Conservation (phyloP, 2,113 vertebrate genomes). For the Xiphophorus maculatus region DNA sequence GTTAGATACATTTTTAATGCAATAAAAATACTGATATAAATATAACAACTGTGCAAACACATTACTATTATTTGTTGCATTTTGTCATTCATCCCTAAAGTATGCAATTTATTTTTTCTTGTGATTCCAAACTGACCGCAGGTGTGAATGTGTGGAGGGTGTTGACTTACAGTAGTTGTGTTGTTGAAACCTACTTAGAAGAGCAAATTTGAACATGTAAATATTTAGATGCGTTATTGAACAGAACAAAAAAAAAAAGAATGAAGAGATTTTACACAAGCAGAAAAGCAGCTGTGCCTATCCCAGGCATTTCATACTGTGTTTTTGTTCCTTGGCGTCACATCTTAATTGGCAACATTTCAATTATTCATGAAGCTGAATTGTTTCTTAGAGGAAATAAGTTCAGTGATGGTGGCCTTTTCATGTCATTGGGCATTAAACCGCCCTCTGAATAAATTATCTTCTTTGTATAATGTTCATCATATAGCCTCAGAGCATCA, state of each 20-base stretch:
- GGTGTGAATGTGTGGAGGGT: background rate
- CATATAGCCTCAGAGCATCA: slow-evolving; percentile 7
- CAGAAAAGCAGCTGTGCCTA: slow-evolving; percentile 28
- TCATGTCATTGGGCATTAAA: slow-evolving; percentile 22
- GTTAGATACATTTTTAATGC: background rate
- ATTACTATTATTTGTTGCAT: background rate
- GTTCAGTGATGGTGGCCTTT: slow-evolving; percentile 40
- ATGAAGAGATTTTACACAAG: background rate
- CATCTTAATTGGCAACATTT: slow-evolving; percentile 56
- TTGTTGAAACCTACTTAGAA: background rate
- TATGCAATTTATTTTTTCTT: background rate
- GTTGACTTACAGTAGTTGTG: background rate
- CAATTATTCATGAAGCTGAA: slow-evolving; percentile 63
- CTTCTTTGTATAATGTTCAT: slow-evolving; percentile 23
- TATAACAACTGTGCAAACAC: background rate
- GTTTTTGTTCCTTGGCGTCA: background rate
- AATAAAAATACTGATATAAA: background rate
- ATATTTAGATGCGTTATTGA: background rate
- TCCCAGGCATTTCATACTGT: slow-evolving; percentile 22
- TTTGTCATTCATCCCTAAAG: background rate
- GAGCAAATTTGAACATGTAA: no score
- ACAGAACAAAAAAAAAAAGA: background rate
- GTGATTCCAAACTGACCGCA: background rate
- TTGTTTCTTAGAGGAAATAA: slow-evolving; percentile 32
- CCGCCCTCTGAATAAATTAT: slow-evolving; percentile 38